Base-by-base conservation (phyloP, 2,888 invertebrate genomes). In the Melanchra persicariae region DNA sequence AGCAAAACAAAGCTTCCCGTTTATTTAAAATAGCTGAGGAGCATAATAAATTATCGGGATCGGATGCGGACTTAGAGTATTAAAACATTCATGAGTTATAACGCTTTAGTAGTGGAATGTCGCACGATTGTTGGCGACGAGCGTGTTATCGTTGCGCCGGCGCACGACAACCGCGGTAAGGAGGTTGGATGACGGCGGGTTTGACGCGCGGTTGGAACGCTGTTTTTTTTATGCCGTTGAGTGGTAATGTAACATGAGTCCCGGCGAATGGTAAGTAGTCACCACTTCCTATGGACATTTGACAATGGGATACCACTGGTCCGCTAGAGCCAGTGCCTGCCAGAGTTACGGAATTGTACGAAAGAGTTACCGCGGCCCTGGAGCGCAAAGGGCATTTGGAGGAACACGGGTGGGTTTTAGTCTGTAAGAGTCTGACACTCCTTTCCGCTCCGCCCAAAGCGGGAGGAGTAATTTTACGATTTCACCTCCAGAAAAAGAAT, bases 61-160 rank as follows among this genome's bases (percentile, higher is more conserved):
- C 82, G 83, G 81, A 81, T 85, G 85, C 87, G 70, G 75, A 79
- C 80, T 72, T 70, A 70, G 71, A 77, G 83, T 85, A 85, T 91
- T 88, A 87, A 87, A 88, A 90, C 89, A 89, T 89, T 88, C 89
- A 87, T 90, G 90, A 90, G 88, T 89, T 90, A 89, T 87, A 88
- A 85, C 87, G 85, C 85, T 87, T 85, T 81, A 80, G 81, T 69
- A 65, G 77, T 63, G 76, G 86, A 86, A 86, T 88, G 90, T 89
- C 82, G 82, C 87, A 87, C 87, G 87, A 87, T 84, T 87, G 83
- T 86, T 83, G 85, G 72, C 87, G 83, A 62, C 70, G 77, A 81
- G 75, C 78, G 81, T 86, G 86, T 84, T 85, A 85, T 85, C 87
- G 82, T 83, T 83, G 87, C 76, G 77, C 80, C 58, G 70, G 85